Conservation (phyloP, 2,888 invertebrate genomes). For the Hartigia nigra region DNA sequence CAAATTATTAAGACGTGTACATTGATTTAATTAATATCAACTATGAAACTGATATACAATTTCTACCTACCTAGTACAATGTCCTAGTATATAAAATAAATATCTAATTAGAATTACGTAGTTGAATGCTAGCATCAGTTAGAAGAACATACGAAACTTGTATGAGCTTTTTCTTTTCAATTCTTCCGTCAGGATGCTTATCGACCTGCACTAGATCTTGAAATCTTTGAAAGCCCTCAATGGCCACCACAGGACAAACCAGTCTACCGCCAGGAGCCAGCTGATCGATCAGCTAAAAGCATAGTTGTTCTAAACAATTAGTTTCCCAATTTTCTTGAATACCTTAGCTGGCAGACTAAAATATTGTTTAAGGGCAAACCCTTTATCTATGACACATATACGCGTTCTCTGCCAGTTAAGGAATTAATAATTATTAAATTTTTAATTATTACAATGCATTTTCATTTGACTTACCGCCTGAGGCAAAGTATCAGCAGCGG, state of each 20-base stretch:
- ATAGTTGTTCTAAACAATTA: slow-evolving; percentile 15
- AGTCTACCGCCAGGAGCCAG: slow-evolving; percentile 92
- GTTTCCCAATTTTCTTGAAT: no score
- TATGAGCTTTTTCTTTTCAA: slow-evolving; percentile 84
- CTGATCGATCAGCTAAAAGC: slow-evolving; percentile 81
- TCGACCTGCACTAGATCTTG: slow-evolving; percentile 78
- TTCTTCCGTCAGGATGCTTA: slow-evolving; percentile 83
- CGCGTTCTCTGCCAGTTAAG: no score
- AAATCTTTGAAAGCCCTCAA: slow-evolving; percentile 80
- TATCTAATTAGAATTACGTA: slow-evolving; percentile 49
- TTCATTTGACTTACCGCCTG: slow-evolving; percentile 71
- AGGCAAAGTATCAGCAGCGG: slow-evolving; percentile 85
- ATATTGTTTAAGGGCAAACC: no score
- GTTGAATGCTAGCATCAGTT: slow-evolving; percentile 83
- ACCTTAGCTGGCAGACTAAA: no score
- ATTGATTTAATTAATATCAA: no score
- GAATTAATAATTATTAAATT: slow-evolving; percentile 13
- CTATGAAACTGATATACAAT: no score
- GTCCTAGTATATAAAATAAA: no score
- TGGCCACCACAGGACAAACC: slow-evolving; percentile 90
- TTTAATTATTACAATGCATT: slow-evolving; percentile 29
- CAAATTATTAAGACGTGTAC: no score
- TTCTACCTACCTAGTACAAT: no score
- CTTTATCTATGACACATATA: no score
- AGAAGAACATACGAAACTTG: slow-evolving; percentile 97